Evolutionary conservation across 2,113 vertebrate species (phyloP).

Genomic region (Urocitellus parryii): DNA sequence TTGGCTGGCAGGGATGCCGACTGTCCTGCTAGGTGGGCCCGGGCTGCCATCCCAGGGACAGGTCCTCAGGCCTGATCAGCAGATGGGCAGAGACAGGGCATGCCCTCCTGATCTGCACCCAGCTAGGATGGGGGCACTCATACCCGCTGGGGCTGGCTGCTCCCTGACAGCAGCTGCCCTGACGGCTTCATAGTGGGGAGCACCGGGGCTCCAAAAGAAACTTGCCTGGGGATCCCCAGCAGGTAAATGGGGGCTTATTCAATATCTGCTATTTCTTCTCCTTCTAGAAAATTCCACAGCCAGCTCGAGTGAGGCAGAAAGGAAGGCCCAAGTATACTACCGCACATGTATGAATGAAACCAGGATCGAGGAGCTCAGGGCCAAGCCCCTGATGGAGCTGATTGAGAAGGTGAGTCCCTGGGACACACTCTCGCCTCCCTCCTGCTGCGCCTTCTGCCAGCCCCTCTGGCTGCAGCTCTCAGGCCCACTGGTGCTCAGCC

Average conservation of each 20-base stretch:
- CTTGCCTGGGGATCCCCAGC: neutral
- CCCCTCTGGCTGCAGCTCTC: neutral
- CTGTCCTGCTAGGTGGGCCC: too few relatives aligned
- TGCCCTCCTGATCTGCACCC: too few relatives aligned
- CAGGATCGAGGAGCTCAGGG: conserved; percentile 94
- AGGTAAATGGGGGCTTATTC: neutral
- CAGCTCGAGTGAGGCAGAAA: conserved; percentile 91
- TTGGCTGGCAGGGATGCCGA: too few relatives aligned
- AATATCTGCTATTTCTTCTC: neutral
- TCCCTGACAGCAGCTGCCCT: too few relatives aligned
- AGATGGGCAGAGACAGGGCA: too few relatives aligned
- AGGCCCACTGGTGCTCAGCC: neutral
- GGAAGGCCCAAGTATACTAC: conserved; percentile 95
- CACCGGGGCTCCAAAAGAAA: neutral
- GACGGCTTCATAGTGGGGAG: neutral
- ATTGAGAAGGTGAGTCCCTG: conserved; percentile 91
- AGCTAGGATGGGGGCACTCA: too few relatives aligned
- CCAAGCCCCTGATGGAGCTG: conserved; percentile 92
- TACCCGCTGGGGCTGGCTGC: too few relatives aligned
- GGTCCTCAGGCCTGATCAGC: too few relatives aligned
- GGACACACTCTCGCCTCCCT: neutral
- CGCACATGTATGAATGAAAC: conserved; percentile 97
- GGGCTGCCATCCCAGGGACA: too few relatives aligned
- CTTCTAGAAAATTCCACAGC: conserved; percentile 92
- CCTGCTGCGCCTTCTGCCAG: neutral